Base-by-base conservation (phyloP, 2,113 vertebrate species). In the Sturnus vulgaris region DNA sequence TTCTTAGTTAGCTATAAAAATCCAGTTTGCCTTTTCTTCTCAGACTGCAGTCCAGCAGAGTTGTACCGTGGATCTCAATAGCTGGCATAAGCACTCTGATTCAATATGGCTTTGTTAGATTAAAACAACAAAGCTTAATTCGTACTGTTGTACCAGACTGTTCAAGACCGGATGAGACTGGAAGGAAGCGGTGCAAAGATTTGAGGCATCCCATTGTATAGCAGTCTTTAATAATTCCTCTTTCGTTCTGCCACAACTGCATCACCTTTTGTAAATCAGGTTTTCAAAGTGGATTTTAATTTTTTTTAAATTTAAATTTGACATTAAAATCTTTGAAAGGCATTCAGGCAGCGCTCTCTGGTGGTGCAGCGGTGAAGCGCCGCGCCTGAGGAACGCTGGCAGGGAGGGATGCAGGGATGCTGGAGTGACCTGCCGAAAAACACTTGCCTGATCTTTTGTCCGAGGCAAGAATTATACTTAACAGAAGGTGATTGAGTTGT, bases 311-410 rank as follows among this genome's bases (percentile, higher is more conserved):
- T 55, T 73, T 53, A 30, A 68, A 42, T 49, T 15, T 23, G 24
- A 19, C 33, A 2, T 13, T 16, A 27, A 76, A 76, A 7, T 28
- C 12, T 64, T 68, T 49, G 42, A 88, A 39, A 90, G 82, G 14
- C 59, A 77, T 97, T 90, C 94, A 9, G 71, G 65, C 75, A 46
- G 83, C 83, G 50, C 97, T 9, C 95, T 97, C 97, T 95, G 87
- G 94, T 95, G 97, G 90, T 47, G 30, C 44, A 86, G 46, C 3
- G 11, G 5, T 39, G 87, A 44, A 81, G 21, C 3, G 40, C 69
- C 18, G 14, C 37, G 17, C 19, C 12, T 4, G 5, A 7, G 46
- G 35, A n/a, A 2, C 5, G 33, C 37, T 9, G 64, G 25, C 35
- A 5, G 39, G 25, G 39, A 28, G 64, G 33, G 42, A 37, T 47